A percentile compares a stretch with the other conserved stretches of the same genome.
These are phyloP conservation scores for Sapayoa aenigma DNA, from an alignment of 2,113 vertebrate species.

Conservation along the genomic window DNA sequence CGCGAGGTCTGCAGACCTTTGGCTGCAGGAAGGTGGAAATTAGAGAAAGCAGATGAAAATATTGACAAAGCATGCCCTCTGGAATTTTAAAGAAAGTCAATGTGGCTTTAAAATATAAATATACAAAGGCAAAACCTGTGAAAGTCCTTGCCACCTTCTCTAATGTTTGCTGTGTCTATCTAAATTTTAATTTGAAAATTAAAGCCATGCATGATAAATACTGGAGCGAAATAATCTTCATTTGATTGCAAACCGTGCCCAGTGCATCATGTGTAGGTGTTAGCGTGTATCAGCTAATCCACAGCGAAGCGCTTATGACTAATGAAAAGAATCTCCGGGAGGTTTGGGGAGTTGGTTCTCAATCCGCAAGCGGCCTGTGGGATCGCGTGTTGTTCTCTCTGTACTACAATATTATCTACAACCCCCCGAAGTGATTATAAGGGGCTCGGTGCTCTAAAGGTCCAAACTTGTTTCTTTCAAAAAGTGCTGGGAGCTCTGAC, in stretches of 20 bases:
- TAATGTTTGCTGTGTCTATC: slow-evolving; percentile 18
- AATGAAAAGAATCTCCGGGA: slow-evolving; percentile 48
- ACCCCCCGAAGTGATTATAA: background rate
- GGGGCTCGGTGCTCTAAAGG: slow-evolving; percentile 19
- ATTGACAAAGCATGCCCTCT: slow-evolving; percentile 1
- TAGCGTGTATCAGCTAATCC: slow-evolving; percentile 31
- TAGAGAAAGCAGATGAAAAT: background rate
- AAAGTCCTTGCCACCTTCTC: slow-evolving; percentile 2
- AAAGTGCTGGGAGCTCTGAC: background rate
- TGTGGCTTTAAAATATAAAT: slow-evolving; percentile 25
- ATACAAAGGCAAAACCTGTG: background rate
- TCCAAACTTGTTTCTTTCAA: background rate
- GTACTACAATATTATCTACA: background rate
- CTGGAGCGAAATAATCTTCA: slow-evolving; percentile 39
- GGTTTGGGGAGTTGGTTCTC: slow-evolving; percentile 42
- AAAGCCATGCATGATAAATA: slow-evolving; percentile 49
- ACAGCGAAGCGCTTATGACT: background rate
- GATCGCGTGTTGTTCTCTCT: background rate
- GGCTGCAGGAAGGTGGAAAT: slow-evolving; percentile 1
- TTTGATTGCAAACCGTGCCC: slow-evolving; percentile 2
- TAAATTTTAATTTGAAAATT: slow-evolving; percentile 64
- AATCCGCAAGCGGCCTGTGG: background rate
- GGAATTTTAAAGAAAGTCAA: background rate
- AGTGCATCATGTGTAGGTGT: slow-evolving; percentile 34
- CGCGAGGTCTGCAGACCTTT: background rate